Evolutionary conservation across 2,888 invertebrate species (phyloP).

Genomic region (Caenorhabditis sp.): DNA sequence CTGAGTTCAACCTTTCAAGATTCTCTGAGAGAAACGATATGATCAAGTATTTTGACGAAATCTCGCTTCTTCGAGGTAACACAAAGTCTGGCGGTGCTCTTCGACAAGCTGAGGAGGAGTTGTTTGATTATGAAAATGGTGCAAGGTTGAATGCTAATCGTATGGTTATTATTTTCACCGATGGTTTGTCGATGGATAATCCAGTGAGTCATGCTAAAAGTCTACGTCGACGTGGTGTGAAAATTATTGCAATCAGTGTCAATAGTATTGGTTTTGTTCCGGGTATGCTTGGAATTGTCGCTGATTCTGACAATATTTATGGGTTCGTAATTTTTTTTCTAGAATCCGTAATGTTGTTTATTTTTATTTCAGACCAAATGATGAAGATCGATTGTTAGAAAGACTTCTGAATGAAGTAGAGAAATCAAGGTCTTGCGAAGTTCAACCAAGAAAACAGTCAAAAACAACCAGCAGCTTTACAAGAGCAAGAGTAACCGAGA

Average conservation of each 20-base stretch:
- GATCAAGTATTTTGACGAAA: slow-evolving; percentile 29
- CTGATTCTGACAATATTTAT: slow-evolving; percentile 62
- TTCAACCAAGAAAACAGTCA: slow-evolving; percentile 15
- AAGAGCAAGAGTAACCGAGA: background rate
- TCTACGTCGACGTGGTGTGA: slow-evolving; percentile 59
- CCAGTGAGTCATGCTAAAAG: slow-evolving; percentile 59
- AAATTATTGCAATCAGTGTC: slow-evolving; percentile 65
- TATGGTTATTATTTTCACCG: slow-evolving; percentile 67
- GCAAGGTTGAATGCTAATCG: slow-evolving; percentile 52
- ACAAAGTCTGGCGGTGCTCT: slow-evolving; percentile 49
- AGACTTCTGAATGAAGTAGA: slow-evolving; percentile 60
- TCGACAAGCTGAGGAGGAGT: slow-evolving; percentile 42
- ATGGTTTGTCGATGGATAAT: slow-evolving; percentile 68
- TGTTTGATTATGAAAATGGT: slow-evolving; percentile 50
- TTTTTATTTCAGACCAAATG: slow-evolving; percentile 46
- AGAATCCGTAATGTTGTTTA: background rate
- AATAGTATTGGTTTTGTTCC: slow-evolving; percentile 62
- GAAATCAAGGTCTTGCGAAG: slow-evolving; percentile 53
- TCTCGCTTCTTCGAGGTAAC: slow-evolving; percentile 42
- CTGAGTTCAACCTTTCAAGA: slow-evolving; percentile 65
- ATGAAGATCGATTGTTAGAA: slow-evolving; percentile 53
- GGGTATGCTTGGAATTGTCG: slow-evolving; percentile 66
- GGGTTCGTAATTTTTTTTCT: slow-evolving; percentile 48
- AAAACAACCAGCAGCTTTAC: slow-evolving; percentile 2
- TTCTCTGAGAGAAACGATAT: slow-evolving; percentile 51